Conservation (phyloP, 1,140 invertebrate species). For the Pachypsylla venusta region DNA sequence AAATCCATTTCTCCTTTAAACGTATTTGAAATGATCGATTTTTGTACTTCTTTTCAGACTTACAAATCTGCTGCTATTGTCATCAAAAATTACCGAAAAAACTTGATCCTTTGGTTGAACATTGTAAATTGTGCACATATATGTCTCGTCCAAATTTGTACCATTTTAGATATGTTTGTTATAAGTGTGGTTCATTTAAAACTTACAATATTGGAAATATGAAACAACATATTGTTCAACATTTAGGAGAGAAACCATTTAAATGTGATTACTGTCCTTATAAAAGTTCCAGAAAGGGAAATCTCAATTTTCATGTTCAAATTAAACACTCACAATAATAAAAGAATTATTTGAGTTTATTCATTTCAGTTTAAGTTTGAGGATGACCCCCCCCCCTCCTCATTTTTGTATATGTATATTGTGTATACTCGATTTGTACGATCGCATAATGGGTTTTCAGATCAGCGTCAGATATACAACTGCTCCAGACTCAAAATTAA, state of each 20-base stretch:
- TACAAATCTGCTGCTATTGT: not conserved
- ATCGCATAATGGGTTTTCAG: too few relatives aligned
- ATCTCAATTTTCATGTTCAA: slow-evolving; percentile 16
- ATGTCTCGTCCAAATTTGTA: not conserved
- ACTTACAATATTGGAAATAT: not conserved
- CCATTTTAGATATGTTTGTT: not conserved
- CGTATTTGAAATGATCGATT: too few relatives aligned
- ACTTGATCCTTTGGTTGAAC: not conserved
- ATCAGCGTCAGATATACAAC: too few relatives aligned
- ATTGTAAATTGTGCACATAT: not conserved
- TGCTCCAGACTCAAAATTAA: too few relatives aligned
- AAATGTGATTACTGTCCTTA: slow-evolving; percentile 34
- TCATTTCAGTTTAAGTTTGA: too few relatives aligned
- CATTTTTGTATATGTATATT: too few relatives aligned
- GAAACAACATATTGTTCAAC: not conserved
- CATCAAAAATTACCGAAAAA: not conserved
- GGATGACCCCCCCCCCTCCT: too few relatives aligned
- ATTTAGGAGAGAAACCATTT: slow-evolving; percentile 21
- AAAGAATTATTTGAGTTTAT: too few relatives aligned
- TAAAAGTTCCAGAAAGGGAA: slow-evolving; percentile 26
- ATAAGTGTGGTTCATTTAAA: not conserved
- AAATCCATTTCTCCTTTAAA: too few relatives aligned
- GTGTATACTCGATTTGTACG: too few relatives aligned
- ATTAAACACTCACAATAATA: slow-evolving; percentile 15
- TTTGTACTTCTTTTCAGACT: too few relatives aligned